phyloP scores from a whole-genome alignment of 92 coral and sea anemone genomes.

The Porites lobata region DNA sequence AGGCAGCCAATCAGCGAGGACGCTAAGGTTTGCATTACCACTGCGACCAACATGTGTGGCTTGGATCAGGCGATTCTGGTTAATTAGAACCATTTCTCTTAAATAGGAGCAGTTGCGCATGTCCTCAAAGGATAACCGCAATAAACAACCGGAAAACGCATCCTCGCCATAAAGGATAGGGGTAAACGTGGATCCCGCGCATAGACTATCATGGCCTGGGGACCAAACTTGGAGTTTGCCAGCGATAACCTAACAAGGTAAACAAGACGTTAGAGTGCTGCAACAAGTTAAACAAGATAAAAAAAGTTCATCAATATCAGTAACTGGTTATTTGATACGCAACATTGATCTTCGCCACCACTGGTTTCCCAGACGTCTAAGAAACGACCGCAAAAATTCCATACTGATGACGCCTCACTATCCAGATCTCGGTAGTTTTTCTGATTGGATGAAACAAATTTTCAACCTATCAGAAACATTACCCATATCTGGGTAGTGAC shows the following conservation, averaged over 20 bases:
- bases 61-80: slow-evolving; percentile 84
- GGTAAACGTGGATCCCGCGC: slow-evolving; percentile 68
- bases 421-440: too few species aligned
- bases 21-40: slow-evolving; percentile 79
- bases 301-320: neutral
- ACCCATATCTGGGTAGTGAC: too few species aligned
- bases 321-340: too few species aligned
- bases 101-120: slow-evolving; percentile 89
- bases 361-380: too few species aligned
- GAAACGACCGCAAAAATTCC: too few species aligned
- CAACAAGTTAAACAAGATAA: neutral
- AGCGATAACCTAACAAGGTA: slow-evolving; percentile 41
- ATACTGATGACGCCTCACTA: too few species aligned
- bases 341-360: too few species aligned
- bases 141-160: slow-evolving; percentile 82
- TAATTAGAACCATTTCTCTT: slow-evolving; percentile 72
- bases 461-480: too few species aligned
- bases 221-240: slow-evolving; percentile 85
- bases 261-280: neutral
- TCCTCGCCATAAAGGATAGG: slow-evolving; percentile 82
- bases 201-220: slow-evolving; percentile 78
- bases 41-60: slow-evolving; percentile 94
- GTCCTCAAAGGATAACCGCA: slow-evolving; percentile 84
- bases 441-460: too few species aligned
- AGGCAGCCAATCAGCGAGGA: slow-evolving; percentile 88